Evolutionary conservation across 2,113 vertebrate species (phyloP), one percentile per base, ranked within the genome.

Genomic region (Tachuris rubrigastra): DNA sequence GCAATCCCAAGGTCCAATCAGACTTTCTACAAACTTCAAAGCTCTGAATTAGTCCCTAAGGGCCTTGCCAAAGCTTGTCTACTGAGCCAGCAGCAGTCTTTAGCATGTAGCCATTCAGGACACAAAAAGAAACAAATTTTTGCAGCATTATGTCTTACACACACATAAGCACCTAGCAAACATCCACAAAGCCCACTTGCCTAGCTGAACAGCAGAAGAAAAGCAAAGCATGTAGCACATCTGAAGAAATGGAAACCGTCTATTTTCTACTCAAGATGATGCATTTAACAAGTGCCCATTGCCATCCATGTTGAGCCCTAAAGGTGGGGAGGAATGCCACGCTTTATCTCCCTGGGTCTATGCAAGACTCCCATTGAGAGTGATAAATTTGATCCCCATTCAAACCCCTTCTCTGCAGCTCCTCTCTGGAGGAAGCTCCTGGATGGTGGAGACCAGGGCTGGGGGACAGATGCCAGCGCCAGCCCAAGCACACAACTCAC

Each of bases 401-500:
- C 95, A 96, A 95, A 39, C 24, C 41, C 33, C 67, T 74, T 96
- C 85, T 93, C 93, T 42, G 9, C 84, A 88, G 94, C 79, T 95
- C 95, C 78, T 31, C 60, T 79, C 50, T 10, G 19, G 95, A 93
- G 93, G 94, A 83, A 89, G 85, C 81, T 97, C 73, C 85, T 17
- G 89, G 91, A 84, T 91, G 93, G 68, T 67, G 60, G 82, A 85
- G 95, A 97, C 94, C 58, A 28, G 90, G 89, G 81, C 67, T 42
- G 23, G 89, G 98, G 98, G 98, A 97, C 94, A 4, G 55, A 27
- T 2, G 9, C 97, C 94, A 98, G 98, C 98, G 97, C 98, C 98
- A 98, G 97, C 98, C 98, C 89, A 92, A 97, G 97, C 80, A 86
- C 96, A 97, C 97, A 97, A 98, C 98, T 98, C 96, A 93, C 96